A percentile compares a stretch with the other conserved stretches of the same genome.
phyloP scores from a whole-genome alignment of 2,888 invertebrate genomes.

The Formica aserva region DNA sequence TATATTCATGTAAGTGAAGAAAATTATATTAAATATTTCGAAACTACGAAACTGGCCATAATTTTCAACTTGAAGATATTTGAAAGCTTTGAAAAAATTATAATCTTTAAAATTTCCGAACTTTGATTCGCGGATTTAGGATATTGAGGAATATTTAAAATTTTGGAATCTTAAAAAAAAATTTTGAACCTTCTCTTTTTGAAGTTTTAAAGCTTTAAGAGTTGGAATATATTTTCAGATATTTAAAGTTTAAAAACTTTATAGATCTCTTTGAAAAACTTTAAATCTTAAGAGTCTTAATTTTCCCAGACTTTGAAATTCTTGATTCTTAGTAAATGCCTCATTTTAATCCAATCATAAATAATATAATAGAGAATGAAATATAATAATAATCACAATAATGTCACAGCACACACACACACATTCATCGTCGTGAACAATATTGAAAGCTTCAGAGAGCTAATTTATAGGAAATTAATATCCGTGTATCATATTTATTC shows the following conservation, averaged over 20 bases:
- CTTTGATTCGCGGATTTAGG: not conserved
- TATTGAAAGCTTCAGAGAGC: not conserved
- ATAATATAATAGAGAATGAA: not conserved
- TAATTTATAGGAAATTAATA: slow-evolving; percentile 19
- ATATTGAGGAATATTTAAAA: not conserved
- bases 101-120: not conserved
- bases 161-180: not conserved
- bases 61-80: not conserved
- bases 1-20: too few species aligned
- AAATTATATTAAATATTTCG: not conserved
- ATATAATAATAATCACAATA: not conserved
- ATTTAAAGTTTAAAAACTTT: not conserved
- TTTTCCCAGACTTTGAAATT: not conserved
- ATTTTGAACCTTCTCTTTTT: not conserved
- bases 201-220: not conserved
- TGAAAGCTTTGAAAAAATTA: not conserved
- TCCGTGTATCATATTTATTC: slow-evolving; percentile 30
- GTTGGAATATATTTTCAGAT: not conserved
- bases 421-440: not conserved
- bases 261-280: not conserved
- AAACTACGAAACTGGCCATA: not conserved
- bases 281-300: not conserved
- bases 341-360: not conserved
- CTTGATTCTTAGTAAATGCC: not conserved
- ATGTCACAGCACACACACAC: not conserved